phyloP scores from a whole-genome alignment of 2,888 invertebrate genomes.

The Caenorhabditis becei region DNA sequence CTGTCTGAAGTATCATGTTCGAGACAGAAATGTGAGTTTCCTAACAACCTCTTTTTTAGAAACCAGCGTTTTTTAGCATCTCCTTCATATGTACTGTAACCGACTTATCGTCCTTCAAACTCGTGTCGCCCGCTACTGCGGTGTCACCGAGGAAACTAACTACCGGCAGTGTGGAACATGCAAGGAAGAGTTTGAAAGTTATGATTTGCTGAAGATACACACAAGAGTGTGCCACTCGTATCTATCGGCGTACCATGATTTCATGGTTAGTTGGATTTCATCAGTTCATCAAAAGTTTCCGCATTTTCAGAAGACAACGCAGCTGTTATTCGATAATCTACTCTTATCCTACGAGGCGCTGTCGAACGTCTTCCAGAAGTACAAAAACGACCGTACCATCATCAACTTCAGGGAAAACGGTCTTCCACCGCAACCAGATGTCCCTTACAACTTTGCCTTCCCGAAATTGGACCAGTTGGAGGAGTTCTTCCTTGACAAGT shows the following conservation, averaged over 20 bases:
- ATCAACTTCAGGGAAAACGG: background rate
- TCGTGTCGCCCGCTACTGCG: constrained; percentile 24
- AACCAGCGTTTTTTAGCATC: constrained; percentile 21
- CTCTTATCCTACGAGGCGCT: constrained; percentile 13
- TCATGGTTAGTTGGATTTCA: constrained; percentile 18
- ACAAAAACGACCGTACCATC: constrained; percentile 2
- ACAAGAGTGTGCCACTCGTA: background rate
- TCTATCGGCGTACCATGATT: background rate
- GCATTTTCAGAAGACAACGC: constrained; percentile 14
- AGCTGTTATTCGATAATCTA: constrained; percentile 13
- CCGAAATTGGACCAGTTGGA: background rate
- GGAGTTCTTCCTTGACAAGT: constrained; percentile 19
- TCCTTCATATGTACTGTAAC: constrained; percentile 30
- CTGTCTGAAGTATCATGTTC: background rate
- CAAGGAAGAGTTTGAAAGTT: background rate
- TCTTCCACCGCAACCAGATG: background rate
- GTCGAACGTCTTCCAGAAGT: constrained; percentile 2
- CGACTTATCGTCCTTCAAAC: constrained; percentile 14
- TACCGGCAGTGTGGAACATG: constrained; percentile 18
- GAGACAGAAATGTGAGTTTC: constrained; percentile 10
- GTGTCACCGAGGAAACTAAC: background rate
- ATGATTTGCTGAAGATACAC: constrained; percentile 6
- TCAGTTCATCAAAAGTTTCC: too few relatives aligned
- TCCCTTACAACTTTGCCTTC: background rate
- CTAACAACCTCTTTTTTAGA: background rate